phyloP scores from a whole-genome alignment of 2,113 vertebrate species.

The Petrocephalus zakoni region DNA sequence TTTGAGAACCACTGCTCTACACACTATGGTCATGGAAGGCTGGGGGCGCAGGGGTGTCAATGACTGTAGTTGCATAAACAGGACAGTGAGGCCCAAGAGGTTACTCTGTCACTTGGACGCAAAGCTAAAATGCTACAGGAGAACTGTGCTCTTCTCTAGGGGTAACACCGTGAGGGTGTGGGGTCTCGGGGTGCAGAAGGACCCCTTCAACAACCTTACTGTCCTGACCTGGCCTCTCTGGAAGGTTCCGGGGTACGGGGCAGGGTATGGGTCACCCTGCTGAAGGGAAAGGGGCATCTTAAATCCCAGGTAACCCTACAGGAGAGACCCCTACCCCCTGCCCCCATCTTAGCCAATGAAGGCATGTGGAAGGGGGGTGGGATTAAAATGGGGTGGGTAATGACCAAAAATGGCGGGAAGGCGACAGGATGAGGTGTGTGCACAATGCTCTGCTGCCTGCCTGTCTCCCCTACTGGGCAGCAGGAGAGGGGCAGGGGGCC shows the following conservation, averaged over 20 bases:
- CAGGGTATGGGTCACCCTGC: not conserved
- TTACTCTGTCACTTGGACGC: constrained; percentile 9
- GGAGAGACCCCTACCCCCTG: not conserved
- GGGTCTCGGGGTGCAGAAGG: not conserved
- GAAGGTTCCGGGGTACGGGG: not conserved
- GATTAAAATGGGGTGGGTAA: constrained; percentile 9
- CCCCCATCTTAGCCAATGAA: constrained; percentile 23
- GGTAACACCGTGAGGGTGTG: not conserved
- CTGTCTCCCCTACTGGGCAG: constrained; percentile 31
- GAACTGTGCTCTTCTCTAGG: constrained; percentile 16
- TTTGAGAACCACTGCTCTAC: not conserved
- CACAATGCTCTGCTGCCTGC: constrained; percentile 24
- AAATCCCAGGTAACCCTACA: not conserved
- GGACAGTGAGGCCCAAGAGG: not conserved
- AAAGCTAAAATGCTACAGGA: constrained; percentile 7
- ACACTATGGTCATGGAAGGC: not conserved
- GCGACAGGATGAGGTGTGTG: constrained; percentile 16
- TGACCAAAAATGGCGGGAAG: constrained; percentile 11
- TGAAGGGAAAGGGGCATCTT: not conserved
- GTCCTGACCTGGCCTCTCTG: not conserved
- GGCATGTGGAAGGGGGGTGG: not conserved
- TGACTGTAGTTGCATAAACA: constrained; percentile 17
- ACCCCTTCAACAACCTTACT: not conserved
- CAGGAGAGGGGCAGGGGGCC: constrained; percentile 25
- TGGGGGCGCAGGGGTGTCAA: constrained; percentile 8